A percentile compares a stretch with the other conserved stretches of the same genome.
phyloP scores from a whole-genome alignment of 2,797 vertebrate genomes.

The Ciconia nigra region DNA sequence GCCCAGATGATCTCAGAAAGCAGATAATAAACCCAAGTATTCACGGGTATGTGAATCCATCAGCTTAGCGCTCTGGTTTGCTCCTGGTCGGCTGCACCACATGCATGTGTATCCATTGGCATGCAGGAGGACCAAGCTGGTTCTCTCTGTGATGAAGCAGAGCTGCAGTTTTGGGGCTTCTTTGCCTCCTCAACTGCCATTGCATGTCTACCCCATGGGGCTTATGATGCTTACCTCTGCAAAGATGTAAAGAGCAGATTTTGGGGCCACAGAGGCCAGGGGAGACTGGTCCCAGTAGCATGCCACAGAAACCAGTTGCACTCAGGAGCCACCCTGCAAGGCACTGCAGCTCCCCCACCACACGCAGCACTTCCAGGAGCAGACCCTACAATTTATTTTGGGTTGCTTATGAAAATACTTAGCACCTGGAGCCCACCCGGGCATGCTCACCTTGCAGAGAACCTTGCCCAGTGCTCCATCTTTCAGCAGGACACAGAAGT shows the following conservation, averaged over 20 bases:
- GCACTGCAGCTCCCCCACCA: background rate
- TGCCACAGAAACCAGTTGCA: accelerated
- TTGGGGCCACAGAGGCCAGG: accelerated
- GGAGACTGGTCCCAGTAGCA: background rate
- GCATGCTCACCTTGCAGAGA: background rate
- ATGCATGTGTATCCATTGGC: accelerated
- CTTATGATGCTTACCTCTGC: background rate
- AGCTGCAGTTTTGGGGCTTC: background rate
- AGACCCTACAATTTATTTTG: background rate
- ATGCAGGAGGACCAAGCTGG: background rate
- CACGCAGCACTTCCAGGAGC: background rate
- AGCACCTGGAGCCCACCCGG: accelerated
- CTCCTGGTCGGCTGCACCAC: background rate
- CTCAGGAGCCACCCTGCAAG: background rate
- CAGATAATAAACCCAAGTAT: background rate
- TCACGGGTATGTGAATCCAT: background rate
- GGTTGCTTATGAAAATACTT: background rate
- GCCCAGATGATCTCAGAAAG: background rate
- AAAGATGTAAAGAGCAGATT: background rate
- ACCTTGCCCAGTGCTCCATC: background rate
- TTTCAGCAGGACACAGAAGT: background rate
- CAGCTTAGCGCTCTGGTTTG: background rate
- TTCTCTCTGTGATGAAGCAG: background rate
- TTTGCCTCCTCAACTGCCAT: accelerated
- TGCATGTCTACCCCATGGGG: background rate